phyloP scores from a whole-genome alignment of 2,888 invertebrate genomes.

The Incurvaria masculella region DNA sequence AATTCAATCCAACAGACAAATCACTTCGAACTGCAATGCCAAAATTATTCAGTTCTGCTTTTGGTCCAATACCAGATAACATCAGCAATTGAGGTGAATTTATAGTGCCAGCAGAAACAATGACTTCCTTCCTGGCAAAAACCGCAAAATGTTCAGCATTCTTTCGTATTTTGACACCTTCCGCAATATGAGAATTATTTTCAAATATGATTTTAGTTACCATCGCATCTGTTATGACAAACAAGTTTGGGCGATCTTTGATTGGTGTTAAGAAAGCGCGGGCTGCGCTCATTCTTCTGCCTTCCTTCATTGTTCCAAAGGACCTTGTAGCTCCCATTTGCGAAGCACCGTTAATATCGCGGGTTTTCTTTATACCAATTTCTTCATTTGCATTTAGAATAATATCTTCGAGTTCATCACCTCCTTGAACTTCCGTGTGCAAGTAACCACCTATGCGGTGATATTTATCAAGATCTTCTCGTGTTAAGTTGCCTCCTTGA shows the following conservation, averaged over 20 bases:
- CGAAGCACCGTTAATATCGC: not conserved
- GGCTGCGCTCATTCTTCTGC: not conserved
- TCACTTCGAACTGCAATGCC: not conserved
- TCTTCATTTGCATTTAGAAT: constrained; percentile 1
- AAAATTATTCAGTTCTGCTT: not conserved
- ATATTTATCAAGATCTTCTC: constrained; percentile 23
- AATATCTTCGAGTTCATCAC: too few species aligned
- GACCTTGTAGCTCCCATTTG: not conserved
- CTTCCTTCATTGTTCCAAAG: not conserved
- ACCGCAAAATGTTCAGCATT: not conserved
- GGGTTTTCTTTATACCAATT: constrained; percentile 1
- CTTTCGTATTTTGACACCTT: not conserved
- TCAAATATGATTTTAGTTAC: not conserved
- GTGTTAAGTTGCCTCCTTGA: constrained; percentile 16
- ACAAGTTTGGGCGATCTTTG: not conserved
- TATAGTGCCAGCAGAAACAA: not conserved
- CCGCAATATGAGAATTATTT: not conserved
- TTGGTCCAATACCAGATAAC: constrained; percentile 2
- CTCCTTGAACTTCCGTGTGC: constrained; percentile 35
- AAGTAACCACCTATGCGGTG: constrained; percentile 38
- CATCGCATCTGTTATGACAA: not conserved
- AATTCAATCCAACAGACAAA: not conserved
- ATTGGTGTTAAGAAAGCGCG: not conserved
- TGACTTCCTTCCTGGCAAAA: constrained; percentile 2
- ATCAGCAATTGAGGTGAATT: constrained; percentile 1